Evolutionary conservation across 2,113 vertebrate species (phyloP).

Genomic region (Artemisiospiza belli): DNA sequence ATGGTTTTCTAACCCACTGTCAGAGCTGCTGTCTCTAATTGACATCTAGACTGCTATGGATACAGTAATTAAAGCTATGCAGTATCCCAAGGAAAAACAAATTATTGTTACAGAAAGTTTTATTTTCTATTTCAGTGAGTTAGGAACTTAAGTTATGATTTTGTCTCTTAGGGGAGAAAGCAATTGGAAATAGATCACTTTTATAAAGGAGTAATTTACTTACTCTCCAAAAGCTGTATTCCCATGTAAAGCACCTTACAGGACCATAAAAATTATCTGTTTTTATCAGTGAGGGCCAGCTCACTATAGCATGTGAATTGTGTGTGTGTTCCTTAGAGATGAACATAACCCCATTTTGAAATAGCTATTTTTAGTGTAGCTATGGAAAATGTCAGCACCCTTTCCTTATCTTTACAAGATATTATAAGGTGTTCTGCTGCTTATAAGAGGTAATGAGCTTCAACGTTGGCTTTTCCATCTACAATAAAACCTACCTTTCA

Average conservation of each 20-base stretch:
- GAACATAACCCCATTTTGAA: neutral
- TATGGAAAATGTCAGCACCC: neutral
- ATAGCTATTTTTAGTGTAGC: neutral
- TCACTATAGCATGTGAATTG: neutral
- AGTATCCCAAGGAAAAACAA: neutral
- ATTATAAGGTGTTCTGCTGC: neutral
- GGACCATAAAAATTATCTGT: neutral
- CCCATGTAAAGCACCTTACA: neutral
- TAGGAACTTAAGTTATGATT: neutral
- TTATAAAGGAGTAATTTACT: neutral
- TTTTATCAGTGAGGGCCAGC: neutral
- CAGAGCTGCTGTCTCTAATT: neutral
- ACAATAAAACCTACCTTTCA: neutral
- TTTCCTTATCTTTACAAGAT: neutral
- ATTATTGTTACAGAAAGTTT: neutral
- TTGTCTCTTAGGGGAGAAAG: neutral
- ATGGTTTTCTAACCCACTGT: neutral
- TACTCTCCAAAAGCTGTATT: neutral
- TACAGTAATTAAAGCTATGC: neutral
- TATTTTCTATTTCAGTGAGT: neutral
- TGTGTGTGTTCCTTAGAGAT: neutral
- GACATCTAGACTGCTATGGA: neutral
- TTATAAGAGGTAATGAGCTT: neutral
- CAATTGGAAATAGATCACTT: neutral
- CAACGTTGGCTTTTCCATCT: neutral